Evolutionary conservation across 2,113 vertebrate genomes (phyloP), one percentile per base, ranked within the genome.

Genomic region (Oncorhynchus kisutch): DNA sequence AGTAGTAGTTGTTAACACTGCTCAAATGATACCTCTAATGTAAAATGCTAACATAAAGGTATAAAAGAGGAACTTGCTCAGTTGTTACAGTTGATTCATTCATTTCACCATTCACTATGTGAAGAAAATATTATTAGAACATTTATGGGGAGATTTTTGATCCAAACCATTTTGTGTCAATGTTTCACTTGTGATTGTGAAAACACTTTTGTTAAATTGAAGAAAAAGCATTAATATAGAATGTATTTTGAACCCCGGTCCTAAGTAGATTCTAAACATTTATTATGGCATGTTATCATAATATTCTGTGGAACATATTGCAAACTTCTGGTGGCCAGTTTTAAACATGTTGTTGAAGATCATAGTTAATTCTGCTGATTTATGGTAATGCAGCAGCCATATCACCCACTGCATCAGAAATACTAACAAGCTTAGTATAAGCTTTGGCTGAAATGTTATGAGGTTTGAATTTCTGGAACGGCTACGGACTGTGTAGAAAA

Each of bases 381-480:
- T 99, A 98, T 98, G 96, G 96, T 96, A 96, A 96, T 97, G 93
- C 95, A 91, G 92, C 88, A 81, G 93, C 92, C 88, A 94, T 99
- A 99, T 99, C 97, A 85, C 91, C 91, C 85, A 87, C 94, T 86
- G 93, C 95, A 99, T 99, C 98, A 95, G 94, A 96, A 95, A 96
- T 95, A 95, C 97, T 99, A 99, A 99, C 97, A 98, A 98, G 98
- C 98, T 99, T 99, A 99, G 96, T 94, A 97, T 99, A 99, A 99
- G 96, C 98, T 95, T 92, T 89, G 94, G 91, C 95, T 95, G 95
- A 96, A 95, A 97, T 95, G 96, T 96, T 97, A 97, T 96, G 96
- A 96, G 96, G 96, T 97, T 97, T 98, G 97, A 97, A 97, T 98
- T 97, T 96, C 95, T 97, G 95, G 96, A 97, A 95, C 94, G 94